Conservation (phyloP, 1,140 invertebrate species). For the Drosophila pachea region DNA sequence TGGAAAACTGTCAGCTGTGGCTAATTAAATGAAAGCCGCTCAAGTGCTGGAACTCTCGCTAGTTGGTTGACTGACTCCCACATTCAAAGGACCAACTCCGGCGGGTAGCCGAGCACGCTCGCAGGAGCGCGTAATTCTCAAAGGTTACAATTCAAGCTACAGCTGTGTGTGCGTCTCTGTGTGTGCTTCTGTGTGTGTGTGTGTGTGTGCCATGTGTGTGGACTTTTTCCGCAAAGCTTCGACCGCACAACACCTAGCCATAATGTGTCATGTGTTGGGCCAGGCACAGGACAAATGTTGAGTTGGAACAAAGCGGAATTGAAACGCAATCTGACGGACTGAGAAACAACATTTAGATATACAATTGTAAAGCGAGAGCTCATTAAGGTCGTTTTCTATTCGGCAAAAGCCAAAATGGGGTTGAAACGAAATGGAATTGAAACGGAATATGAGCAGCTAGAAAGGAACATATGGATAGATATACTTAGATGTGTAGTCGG, state of each 20-base stretch:
- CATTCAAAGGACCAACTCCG: constrained; percentile 6
- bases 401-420: too few relatives aligned
- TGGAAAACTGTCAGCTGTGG: constrained; percentile 73
- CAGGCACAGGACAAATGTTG: constrained; percentile 15
- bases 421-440: too few relatives aligned
- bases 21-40: constrained; percentile 73
- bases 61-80: constrained; percentile 46
- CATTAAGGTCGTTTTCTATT: too few relatives aligned
- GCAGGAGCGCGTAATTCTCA: constrained; percentile 60
- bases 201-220: constrained; percentile 13
- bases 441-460: too few relatives aligned
- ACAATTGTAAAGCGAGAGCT: too few relatives aligned
- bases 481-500: too few relatives aligned
- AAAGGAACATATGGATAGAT: too few relatives aligned
- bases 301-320: neutral
- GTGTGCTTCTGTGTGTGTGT: constrained; percentile 9
- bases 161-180: constrained; percentile 2
- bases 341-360: too few relatives aligned
- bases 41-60: constrained; percentile 73
- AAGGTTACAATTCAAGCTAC: constrained; percentile 29
- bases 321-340: too few relatives aligned
- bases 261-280: constrained; percentile 37
- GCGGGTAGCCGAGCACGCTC: constrained; percentile 48
- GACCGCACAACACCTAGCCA: constrained; percentile 32
- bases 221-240: constrained; percentile 2